Evolutionary conservation across 2,888 invertebrate genomes (phyloP), one percentile per base, ranked within the genome.

Genomic region (Agonopterix subpropinquella): DNA sequence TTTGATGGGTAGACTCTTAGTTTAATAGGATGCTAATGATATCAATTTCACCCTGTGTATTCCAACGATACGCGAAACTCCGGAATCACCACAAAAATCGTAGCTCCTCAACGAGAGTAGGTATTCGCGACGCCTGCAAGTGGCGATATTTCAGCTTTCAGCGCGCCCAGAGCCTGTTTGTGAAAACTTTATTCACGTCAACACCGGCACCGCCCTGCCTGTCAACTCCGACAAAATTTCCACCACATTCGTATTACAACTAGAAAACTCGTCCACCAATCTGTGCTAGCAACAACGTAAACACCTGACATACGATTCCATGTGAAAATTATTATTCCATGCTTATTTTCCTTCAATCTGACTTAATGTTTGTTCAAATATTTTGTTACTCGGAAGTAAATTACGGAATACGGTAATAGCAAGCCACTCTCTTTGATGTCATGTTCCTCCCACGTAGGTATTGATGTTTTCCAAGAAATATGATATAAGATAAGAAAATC

Each of bases 151-250:
- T 65, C 58, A 61, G 47, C 52, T 73, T 69, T 69, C 70, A 71
- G 61, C 61, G 58, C 56, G 58, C 66, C 64, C 69, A 64, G 64
- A 59, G 64, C 64, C 65, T 71, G 74, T 74, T 75, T 73, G 75
- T 72, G 76, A 77, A 78, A 80, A 80, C 75, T 82, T 78, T 80
- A 75, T 77, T 77, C 73, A 66, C 72, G 65, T 77, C 70, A 73
- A 72, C 71, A 68, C 64, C 52, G 61, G 72, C 71, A 68, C 64
- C 52, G 61, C 60, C 61, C 67, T 74, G 73, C 73, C 75, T 75
- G 76, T 77, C 77, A 77, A 65, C 67, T 66, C 57, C 61, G 63
- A 65, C 63, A 61, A 63, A 69, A 65, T 64, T 64, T 59, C 64
- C 57, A 53, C 47, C 41, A 48, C 56, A 48, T 60, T 60, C 64